Evolutionary conservation across 2,888 invertebrate species (phyloP).

Genomic region (Drosophila leonis): DNA sequence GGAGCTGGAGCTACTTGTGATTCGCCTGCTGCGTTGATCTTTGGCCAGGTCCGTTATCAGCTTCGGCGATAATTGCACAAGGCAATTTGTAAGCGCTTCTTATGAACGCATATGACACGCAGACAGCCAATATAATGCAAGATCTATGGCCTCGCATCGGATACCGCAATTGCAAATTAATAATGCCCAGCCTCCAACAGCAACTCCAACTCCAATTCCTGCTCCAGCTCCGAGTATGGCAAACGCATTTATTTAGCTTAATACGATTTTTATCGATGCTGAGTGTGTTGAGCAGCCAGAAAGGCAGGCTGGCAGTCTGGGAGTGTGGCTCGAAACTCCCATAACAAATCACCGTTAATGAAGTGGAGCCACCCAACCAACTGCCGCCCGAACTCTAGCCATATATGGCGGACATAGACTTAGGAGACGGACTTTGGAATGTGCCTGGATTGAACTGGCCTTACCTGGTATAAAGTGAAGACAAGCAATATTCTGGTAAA

Average conservation of each 20-base stretch:
- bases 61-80: constrained; percentile 68
- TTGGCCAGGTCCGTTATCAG: constrained; percentile 59
- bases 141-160: constrained; percentile 65
- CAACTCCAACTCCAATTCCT: not conserved
- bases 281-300: not conserved
- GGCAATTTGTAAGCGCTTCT: constrained; percentile 69
- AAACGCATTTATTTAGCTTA: constrained; percentile 70
- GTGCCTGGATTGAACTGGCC: not conserved
- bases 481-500: constrained; percentile 2
- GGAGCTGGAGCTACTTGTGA: constrained; percentile 21
- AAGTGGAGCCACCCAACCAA: constrained; percentile 41
- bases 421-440: constrained; percentile 27
- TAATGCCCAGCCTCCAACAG: constrained; percentile 56
- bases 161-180: constrained; percentile 64
- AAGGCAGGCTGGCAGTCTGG: not conserved
- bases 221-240: constrained; percentile 35
- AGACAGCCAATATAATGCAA: constrained; percentile 67
- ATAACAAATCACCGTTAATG: constrained; percentile 79
- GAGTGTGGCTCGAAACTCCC: constrained; percentile 47
- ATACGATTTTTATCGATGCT: constrained; percentile 63
- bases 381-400: constrained; percentile 10
- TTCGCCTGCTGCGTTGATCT: constrained; percentile 33
- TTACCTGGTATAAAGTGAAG: constrained; percentile 8
- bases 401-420: not conserved
- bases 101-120: constrained; percentile 62